phyloP scores from a whole-genome alignment of 2,888 invertebrate genomes.

The Nomada lathburiana region DNA sequence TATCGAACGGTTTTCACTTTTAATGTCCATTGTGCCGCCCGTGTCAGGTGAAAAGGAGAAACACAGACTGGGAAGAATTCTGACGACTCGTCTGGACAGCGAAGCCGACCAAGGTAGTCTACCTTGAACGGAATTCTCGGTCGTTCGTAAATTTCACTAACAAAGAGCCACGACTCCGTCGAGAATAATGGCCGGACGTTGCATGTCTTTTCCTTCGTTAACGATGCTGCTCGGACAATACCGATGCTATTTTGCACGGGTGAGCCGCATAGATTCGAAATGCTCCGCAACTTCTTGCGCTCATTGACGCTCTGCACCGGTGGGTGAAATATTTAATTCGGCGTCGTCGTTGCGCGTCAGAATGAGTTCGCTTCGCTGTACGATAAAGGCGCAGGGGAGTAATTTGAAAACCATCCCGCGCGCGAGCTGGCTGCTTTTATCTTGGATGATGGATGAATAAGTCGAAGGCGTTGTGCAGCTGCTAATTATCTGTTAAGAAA shows the following conservation, averaged over 20 bases:
- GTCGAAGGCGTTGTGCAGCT: too few relatives aligned
- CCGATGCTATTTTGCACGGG: slow-evolving; percentile 38
- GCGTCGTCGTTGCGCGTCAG: not conserved
- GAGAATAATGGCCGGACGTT: slow-evolving; percentile 69
- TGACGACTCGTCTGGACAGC: slow-evolving; percentile 47
- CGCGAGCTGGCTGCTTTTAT: not conserved
- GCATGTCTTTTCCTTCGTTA: slow-evolving; percentile 65
- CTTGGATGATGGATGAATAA: not conserved
- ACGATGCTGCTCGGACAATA: slow-evolving; percentile 50
- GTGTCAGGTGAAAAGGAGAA: slow-evolving; percentile 50
- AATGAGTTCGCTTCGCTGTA: not conserved
- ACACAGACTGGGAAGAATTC: slow-evolving; percentile 49
- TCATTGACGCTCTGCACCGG: not conserved
- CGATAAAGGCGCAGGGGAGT: not conserved
- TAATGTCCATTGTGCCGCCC: slow-evolving; percentile 29
- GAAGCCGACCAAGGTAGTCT: slow-evolving; percentile 62
- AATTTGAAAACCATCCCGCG: not conserved
- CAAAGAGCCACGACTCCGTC: slow-evolving; percentile 65
- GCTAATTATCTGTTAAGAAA: not conserved
- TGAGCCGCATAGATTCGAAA: slow-evolving; percentile 32
- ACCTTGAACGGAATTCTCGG: slow-evolving; percentile 71
- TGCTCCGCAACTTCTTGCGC: not conserved
- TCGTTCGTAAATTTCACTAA: slow-evolving; percentile 71
- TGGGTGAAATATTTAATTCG: slow-evolving; percentile 7
- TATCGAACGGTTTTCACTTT: slow-evolving; percentile 42